Base-by-base conservation (phyloP, 2,797 vertebrate genomes). In the Tragelaphus oryx region DNA sequence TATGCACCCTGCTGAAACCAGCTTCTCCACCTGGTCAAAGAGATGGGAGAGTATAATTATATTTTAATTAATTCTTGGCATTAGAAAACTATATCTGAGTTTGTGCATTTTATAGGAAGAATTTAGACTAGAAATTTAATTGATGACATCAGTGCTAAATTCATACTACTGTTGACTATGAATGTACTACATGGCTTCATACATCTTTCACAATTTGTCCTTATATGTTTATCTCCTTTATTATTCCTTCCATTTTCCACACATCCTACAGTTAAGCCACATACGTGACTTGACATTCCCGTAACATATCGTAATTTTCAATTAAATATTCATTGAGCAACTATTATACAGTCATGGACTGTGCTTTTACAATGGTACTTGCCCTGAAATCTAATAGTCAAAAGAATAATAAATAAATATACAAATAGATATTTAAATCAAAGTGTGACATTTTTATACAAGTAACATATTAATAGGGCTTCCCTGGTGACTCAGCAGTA, bases 21-120 rank as follows among this genome's bases (percentile, higher is more conserved):
- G 30, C 33, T 60, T 82, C 78, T 89, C 88, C 26, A 65, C 86
- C 52, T 74, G 87, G 55, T 62, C 68, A 8, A 92, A 95, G 57
- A 48, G 37, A 52, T 52, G 28, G 50, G 62, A 82, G 20, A 74
- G 6, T 26, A 50, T 37, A 48, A 16, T 93, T 76, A 7, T 52
- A 57, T 79, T 78, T 84, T 55, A 81, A 82, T 95, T 62, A 81
- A 85, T 78, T 48, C 37, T 93, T 89, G 71, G 93, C 14, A 54
- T 94, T 82, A 83, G 62, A 83, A 82, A 91, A 87, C 28, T 75
- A 30, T 52, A 85, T 82, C 52, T 83, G 30, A 78, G 17, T 55
- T 55, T 81, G 16, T 41, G 24, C 24, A 48, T 74, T 85, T 86
- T 79, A 78, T 44, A 85, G 26, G 14, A 85, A 91, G 16, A 65